Percentiles rank a stretch among this genome's conserved stretches.
These are phyloP conservation scores for Orchesella flavescens DNA, from an alignment of 2,888 invertebrate genomes.

Conservation along the genomic window DNA sequence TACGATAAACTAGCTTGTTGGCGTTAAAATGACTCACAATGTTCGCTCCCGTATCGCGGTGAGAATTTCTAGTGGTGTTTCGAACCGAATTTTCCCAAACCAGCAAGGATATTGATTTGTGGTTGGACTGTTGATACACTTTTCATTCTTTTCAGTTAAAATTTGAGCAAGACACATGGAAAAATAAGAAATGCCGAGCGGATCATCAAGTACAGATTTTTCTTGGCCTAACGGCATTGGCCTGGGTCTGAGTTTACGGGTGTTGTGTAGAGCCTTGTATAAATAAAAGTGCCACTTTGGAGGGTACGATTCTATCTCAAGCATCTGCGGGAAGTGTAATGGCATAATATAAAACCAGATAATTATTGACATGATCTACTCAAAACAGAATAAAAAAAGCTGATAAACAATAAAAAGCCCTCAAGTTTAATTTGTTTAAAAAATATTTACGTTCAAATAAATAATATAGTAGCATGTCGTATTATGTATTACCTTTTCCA, in stretches of 20 bases:
- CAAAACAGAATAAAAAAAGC: too few species aligned
- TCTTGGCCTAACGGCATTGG: conserved; percentile 27
- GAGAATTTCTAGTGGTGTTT: conserved; percentile 7
- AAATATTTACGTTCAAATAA: too few species aligned
- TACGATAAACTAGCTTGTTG: too few species aligned
- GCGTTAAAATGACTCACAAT: conserved; percentile 36
- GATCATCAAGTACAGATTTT: conserved; percentile 31
- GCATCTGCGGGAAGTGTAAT: conserved; percentile 16
- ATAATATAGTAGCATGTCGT: too few species aligned
- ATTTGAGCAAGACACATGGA: conserved; percentile 49
- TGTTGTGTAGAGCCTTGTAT: conserved; percentile 43
- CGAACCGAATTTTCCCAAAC: conserved; percentile 34
- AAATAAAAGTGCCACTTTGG: conserved; percentile 60
- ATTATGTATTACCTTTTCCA: conserved; percentile 37
- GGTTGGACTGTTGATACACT: neutral
- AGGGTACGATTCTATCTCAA: conserved; percentile 48
- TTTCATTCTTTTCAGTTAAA: neutral
- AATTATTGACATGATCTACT: too few species aligned
- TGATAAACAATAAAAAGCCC: too few species aligned
- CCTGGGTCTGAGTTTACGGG: conserved; percentile 39
- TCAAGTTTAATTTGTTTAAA: too few species aligned
- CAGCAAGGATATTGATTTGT: conserved; percentile 36
- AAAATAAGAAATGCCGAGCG: conserved; percentile 42
- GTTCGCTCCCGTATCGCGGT: conserved; percentile 35
- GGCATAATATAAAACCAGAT: too few species aligned